These are phyloP conservation scores for Xestia xanthographa DNA, from an alignment of 2,888 invertebrate species.

Conservation along the genomic window DNA sequence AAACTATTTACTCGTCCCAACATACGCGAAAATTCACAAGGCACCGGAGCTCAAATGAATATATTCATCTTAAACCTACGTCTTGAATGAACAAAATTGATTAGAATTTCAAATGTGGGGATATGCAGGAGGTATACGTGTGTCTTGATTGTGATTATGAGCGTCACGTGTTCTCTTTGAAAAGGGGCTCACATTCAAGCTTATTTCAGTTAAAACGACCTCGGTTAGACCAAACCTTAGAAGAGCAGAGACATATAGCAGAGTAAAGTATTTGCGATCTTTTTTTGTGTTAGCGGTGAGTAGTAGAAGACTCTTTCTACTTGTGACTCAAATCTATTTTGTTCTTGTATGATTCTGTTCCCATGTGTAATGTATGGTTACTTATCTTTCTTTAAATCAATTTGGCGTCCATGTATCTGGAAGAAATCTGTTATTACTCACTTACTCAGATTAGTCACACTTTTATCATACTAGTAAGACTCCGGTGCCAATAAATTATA, in stretches of 20 bases:
- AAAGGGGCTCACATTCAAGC: conserved; percentile 28
- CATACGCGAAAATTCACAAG: conserved; percentile 40
- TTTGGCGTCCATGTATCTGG: conserved; percentile 34
- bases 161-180: conserved; percentile 32
- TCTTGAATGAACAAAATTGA: conserved; percentile 53
- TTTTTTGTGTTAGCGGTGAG: conserved; percentile 1
- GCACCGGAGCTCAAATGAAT: conserved; percentile 64
- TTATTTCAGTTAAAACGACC: conserved; percentile 32
- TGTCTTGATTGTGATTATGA: conserved; percentile 56
- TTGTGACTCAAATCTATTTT: conserved; percentile 22
- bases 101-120: conserved; percentile 56
- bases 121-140: conserved; percentile 42
- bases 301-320: background rate
- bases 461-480: conserved; percentile 36
- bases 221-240: conserved; percentile 17
- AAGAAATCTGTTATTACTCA: conserved; percentile 49
- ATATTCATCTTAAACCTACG: conserved; percentile 51
- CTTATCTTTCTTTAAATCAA: conserved; percentile 49
- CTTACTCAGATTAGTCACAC: conserved; percentile 34
- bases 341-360: conserved; percentile 9
- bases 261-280: background rate
- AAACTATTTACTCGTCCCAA: conserved; percentile 64
- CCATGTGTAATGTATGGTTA: conserved; percentile 43
- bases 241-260: conserved; percentile 9
- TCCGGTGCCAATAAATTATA: conserved; percentile 60